Evolutionary conservation across 2,888 invertebrate species (phyloP).

Genomic region (Meghimatium bilineatum): DNA sequence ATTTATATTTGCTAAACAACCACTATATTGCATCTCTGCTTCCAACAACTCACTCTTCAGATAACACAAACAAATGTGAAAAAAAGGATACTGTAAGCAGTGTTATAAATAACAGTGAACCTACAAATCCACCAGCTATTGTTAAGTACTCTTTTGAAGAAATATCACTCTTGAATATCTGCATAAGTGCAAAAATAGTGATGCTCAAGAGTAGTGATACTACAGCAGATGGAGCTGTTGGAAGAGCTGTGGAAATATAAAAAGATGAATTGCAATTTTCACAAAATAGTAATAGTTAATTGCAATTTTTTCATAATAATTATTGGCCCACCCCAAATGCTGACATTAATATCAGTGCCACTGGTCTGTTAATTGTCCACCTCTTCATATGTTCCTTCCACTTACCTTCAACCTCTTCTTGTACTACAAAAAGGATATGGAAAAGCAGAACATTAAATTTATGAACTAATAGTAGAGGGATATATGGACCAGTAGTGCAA

Average conservation of each 20-base stretch:
- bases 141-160: constrained; percentile 88
- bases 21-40: neutral
- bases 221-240: constrained; percentile 75
- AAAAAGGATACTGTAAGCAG: constrained; percentile 84
- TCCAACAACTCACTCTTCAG: neutral
- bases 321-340: no score
- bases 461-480: no score
- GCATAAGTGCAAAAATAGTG: constrained; percentile 92
- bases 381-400: no score
- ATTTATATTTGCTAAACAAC: neutral
- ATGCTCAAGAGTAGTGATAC: constrained; percentile 88
- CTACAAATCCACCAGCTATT: constrained; percentile 91
- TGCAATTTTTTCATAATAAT: no score
- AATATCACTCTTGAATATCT: constrained; percentile 90
- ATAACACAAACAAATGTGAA: neutral
- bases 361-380: no score
- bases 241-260: constrained; percentile 71
- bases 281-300: no score
- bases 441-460: no score
- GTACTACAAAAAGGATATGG: no score
- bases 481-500: no score
- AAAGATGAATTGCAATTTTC: no score
- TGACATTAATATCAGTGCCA: no score
- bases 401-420: no score
- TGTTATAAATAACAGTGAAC: constrained; percentile 90